Conservation (phyloP, 2,113 vertebrate genomes). For the Meles meles region DNA sequence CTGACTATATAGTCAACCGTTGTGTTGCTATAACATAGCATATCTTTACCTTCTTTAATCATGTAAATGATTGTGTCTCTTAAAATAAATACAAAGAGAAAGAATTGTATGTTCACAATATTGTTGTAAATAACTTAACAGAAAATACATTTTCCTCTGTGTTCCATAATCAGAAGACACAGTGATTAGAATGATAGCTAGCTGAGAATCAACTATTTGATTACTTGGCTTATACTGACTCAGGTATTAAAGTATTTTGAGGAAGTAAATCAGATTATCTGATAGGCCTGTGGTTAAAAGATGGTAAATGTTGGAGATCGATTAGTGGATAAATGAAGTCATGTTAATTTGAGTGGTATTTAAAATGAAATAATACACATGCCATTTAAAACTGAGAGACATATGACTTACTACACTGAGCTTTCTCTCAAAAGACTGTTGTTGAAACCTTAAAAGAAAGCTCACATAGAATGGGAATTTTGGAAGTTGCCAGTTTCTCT, state of each 20-base stretch:
- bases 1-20: neutral
- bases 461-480: neutral
- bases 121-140: neutral
- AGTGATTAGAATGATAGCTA: neutral
- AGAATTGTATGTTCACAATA: no score
- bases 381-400: neutral
- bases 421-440: neutral
- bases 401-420: neutral
- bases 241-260: neutral
- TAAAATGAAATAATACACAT: slow-evolving; percentile 9
- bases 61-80: neutral
- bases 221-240: neutral
- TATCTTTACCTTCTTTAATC: neutral
- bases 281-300: neutral
- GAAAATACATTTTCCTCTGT: neutral
- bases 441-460: neutral
- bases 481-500: neutral
- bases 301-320: neutral
- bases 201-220: neutral
- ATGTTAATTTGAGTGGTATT: neutral
- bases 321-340: neutral
- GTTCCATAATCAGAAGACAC: neutral
- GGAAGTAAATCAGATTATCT: neutral
- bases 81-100: neutral
- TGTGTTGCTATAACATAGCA: neutral